Conservation (phyloP, 2,113 vertebrate genomes). For the Argyrosomus japonicus region DNA sequence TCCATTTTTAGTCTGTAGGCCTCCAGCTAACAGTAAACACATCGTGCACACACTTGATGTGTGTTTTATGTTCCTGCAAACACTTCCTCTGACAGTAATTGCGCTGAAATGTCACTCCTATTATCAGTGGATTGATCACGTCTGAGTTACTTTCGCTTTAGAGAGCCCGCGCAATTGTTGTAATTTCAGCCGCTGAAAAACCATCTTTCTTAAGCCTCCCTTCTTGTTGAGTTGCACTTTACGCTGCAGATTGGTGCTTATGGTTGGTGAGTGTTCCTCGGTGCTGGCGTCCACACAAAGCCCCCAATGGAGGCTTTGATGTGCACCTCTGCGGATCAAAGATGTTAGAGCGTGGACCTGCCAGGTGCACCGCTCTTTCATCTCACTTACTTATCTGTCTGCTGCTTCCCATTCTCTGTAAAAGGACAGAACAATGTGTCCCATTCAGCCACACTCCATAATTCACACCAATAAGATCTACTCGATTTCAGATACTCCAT, state of each 20-base stretch:
- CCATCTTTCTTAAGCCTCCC: conserved; percentile 47
- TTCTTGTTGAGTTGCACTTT: conserved; percentile 63
- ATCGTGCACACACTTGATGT: not conserved
- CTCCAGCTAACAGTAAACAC: conserved; percentile 35
- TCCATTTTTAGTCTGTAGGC: conserved; percentile 7
- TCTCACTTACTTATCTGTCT: conserved; percentile 66
- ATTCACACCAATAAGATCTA: conserved; percentile 54
- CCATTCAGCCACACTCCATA: conserved; percentile 44
- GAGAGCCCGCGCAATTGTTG: conserved; percentile 54
- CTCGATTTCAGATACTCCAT: conserved; percentile 15
- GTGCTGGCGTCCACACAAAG: conserved; percentile 65
- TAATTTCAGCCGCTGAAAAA: conserved; percentile 59
- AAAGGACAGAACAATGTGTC: conserved; percentile 56
- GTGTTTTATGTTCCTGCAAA: conserved; percentile 47
- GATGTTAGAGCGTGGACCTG: conserved; percentile 62
- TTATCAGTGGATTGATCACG: conserved; percentile 60
- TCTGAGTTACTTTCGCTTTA: conserved; percentile 51
- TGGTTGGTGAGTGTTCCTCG: conserved; percentile 55
- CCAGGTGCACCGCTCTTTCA: conserved; percentile 78
- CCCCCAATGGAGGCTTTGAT: conserved; percentile 75
- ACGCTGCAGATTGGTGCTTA: conserved; percentile 66
- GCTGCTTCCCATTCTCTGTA: conserved; percentile 56
- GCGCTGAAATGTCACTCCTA: conserved; percentile 53
- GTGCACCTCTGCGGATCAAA: conserved; percentile 77
- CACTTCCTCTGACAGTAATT: conserved; percentile 61